Evolutionary conservation across 1,140 invertebrate species (phyloP).

Genomic region (Lordiphosa mommai): DNA sequence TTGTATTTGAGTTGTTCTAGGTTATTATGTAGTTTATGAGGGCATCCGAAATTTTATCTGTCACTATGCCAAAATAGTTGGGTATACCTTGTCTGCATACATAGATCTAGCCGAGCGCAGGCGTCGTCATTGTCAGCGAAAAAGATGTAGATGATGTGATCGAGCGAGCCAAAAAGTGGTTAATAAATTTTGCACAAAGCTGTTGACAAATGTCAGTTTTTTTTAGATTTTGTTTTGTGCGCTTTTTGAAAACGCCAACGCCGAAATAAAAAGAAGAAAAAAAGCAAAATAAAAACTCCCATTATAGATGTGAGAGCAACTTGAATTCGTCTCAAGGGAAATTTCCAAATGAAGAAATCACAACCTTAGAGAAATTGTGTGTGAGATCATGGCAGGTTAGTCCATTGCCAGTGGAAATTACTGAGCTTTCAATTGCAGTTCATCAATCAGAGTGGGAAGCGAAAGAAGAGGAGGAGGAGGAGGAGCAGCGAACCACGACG

Average conservation of each 20-base stretch:
- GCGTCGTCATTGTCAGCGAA: too few relatives aligned
- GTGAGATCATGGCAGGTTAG: constrained; percentile 19
- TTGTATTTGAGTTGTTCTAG: too few relatives aligned
- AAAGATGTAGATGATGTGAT: too few relatives aligned
- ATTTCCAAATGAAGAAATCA: constrained; percentile 6
- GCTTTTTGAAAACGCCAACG: constrained; percentile 30
- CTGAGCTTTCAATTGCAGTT: background rate
- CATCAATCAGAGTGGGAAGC: background rate
- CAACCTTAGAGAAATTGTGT: background rate
- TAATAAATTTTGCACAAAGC: constrained; percentile 45
- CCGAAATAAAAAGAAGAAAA: background rate
- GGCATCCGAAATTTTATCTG: too few relatives aligned
- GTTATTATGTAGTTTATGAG: too few relatives aligned
- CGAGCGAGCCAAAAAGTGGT: constrained; percentile 26
- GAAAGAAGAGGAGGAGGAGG: background rate
- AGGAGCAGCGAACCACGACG: background rate
- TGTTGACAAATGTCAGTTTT: constrained; percentile 40
- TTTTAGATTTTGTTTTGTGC: background rate
- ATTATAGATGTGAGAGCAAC: constrained; percentile 1
- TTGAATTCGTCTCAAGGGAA: constrained; percentile 28
- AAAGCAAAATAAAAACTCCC: background rate
- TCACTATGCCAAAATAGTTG: too few relatives aligned
- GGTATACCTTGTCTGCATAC: too few relatives aligned
- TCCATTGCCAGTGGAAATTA: background rate
- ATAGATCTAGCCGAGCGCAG: too few relatives aligned